phyloP scores from a whole-genome alignment of 1,140 invertebrate genomes.

The Lepidotrigona ventralis region DNA sequence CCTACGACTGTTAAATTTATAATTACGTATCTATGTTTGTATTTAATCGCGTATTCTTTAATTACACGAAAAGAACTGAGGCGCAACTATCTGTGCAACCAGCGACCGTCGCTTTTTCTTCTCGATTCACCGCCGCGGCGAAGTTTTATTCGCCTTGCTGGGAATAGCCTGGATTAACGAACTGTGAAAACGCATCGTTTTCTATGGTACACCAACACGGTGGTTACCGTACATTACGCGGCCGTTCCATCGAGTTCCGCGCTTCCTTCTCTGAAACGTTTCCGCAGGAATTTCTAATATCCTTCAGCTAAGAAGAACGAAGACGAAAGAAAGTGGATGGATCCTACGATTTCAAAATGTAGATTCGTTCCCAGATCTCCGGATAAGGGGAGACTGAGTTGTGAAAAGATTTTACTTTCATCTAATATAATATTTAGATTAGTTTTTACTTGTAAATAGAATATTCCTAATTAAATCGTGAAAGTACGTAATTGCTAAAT shows the following conservation, averaged over 20 bases:
- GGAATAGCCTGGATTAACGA: conserved; percentile 1
- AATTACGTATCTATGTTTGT: no score
- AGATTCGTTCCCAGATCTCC: background rate
- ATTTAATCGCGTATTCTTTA: no score
- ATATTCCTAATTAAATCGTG: no score
- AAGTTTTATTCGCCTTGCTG: background rate
- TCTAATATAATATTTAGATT: no score
- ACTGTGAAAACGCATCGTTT: conserved; percentile 6
- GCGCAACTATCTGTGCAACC: background rate
- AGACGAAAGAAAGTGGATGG: background rate
- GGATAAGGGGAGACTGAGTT: background rate
- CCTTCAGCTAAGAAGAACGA: background rate
- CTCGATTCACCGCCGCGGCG: background rate
- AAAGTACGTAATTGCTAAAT: no score
- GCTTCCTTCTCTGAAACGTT: background rate
- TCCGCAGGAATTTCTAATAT: conserved; percentile 9
- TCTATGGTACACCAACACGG: background rate
- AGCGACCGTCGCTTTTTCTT: background rate
- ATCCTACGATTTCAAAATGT: background rate
- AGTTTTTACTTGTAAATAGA: no score
- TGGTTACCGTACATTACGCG: background rate
- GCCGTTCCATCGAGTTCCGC: background rate
- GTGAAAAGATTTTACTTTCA: no score
- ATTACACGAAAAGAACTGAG: no score
- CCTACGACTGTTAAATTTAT: no score